A percentile compares a stretch with the other conserved stretches of the same genome.
phyloP scores from a whole-genome alignment of 2,113 vertebrate genomes.

The Cavia aperea region DNA sequence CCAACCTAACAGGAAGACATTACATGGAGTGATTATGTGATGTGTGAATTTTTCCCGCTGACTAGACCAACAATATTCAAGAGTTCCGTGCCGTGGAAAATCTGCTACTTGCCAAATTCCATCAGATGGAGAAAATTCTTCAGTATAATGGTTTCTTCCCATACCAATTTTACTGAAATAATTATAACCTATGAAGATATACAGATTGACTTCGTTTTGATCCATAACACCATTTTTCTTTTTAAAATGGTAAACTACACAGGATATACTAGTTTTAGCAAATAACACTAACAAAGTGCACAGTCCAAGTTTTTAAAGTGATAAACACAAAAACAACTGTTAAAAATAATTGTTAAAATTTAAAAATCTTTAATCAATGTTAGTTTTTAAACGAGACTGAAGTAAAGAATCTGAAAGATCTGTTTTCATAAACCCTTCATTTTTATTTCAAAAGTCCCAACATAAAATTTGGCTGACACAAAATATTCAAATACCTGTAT shows the following conservation, averaged over 20 bases:
- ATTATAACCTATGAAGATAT: background rate
- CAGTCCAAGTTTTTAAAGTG: background rate
- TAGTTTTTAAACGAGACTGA: slow-evolving; percentile 11
- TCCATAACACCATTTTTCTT: background rate
- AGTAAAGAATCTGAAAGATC: background rate
- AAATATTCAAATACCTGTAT: background rate
- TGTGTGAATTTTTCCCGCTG: background rate
- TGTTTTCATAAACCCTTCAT: background rate
- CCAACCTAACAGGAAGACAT: background rate
- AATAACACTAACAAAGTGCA: slow-evolving; percentile 2
- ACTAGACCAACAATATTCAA: slow-evolving; percentile 7
- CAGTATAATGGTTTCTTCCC: background rate
- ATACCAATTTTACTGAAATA: background rate
- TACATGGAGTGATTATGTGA: background rate
- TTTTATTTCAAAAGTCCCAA: background rate
- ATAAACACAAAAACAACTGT: background rate
- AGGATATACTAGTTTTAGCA: background rate
- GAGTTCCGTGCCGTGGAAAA: background rate
- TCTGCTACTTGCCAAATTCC: background rate
- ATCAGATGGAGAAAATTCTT: background rate
- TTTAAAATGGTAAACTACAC: background rate
- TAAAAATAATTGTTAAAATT: background rate
- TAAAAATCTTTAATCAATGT: slow-evolving; percentile 17
- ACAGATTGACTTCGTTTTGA: background rate
- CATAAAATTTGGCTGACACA: background rate